Base-by-base conservation (phyloP, 2,888 invertebrate genomes). In the Caenorhabditis sp. region DNA sequence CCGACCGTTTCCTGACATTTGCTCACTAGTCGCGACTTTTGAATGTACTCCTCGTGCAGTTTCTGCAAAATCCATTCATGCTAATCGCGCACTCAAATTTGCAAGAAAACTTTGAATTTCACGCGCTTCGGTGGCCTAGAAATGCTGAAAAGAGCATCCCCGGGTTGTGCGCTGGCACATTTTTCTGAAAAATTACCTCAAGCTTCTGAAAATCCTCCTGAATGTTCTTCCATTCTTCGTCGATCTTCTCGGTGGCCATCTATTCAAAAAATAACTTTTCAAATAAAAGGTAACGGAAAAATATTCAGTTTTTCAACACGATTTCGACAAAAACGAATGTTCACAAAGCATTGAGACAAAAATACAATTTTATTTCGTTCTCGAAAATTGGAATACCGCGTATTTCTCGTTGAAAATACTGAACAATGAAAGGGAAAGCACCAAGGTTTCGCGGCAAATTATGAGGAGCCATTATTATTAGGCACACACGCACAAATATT, bases 1-100 rank as follows among this genome's bases (percentile, higher is more conserved):
- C 94, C 91, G 90, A 96, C 96, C 92, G 94, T 88, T 55, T 89
- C 89, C 84, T 91, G 91, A 7, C 85, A 74, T 22, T 83, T 79
- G 30, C 87, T 88, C 79, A 91, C 83, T 45, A 90, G 89, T 8
- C 89, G 87, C 61, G 90, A 85, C 53, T 89, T 87, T 65, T 87
- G 88, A 68, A 89, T 86, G 83, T 91, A 91, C 6, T 83, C 83
- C 27, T 89, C 88, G 84, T 91, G 87, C 41, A 74, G 73, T 71
- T 80, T 80, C 83, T 82, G 66, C 15, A 81, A 79, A 32, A 56
- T 55, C 9, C 11, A 30, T 2, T 35, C 35, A 9, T 9, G 9
- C 2, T 35, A n/a, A n/a, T n/a, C n/a, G n/a, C n/a, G n/a, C n/a
- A n/a, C n/a, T n/a, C n/a, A n/a, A n/a, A n/a, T n/a, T n/a, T n/a